These are phyloP conservation scores for Menidia menidia DNA, from an alignment of 2,797 vertebrate genomes.

Conservation along the genomic window DNA sequence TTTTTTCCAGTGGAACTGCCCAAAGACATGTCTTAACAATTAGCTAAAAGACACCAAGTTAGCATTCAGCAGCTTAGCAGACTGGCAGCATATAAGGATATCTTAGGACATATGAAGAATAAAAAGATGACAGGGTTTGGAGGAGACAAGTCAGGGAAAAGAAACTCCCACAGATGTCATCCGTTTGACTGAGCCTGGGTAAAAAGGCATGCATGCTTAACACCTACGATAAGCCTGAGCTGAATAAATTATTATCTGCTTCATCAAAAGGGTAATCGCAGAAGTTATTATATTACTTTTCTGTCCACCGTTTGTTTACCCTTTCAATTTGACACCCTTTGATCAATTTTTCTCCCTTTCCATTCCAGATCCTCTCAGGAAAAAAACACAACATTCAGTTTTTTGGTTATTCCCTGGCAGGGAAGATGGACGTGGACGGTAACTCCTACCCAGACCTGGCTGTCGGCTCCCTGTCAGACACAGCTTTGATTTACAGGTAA, in stretches of 20 bases:
- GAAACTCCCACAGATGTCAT: background rate
- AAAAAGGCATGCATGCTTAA: background rate
- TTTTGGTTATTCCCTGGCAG: slow-evolving; percentile 96
- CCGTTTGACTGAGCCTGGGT: background rate
- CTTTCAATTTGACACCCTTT: too few relatives aligned
- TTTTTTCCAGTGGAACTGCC: background rate
- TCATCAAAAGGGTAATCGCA: too few relatives aligned
- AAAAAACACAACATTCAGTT: slow-evolving; percentile 78
- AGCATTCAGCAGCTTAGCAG: background rate
- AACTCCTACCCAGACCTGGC: slow-evolving; percentile 97
- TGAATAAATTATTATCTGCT: too few relatives aligned
- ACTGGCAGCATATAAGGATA: too few relatives aligned
- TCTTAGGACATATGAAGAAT: too few relatives aligned
- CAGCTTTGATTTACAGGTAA: slow-evolving; percentile 92
- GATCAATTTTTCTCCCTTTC: background rate
- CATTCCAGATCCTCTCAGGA: slow-evolving; percentile 88
- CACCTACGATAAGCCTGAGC: too few relatives aligned
- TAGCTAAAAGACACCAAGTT: background rate
- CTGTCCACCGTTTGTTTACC: too few relatives aligned
- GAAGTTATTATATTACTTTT: too few relatives aligned
- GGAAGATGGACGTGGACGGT: slow-evolving; percentile 94
- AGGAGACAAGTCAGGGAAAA: background rate
- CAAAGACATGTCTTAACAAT: background rate
- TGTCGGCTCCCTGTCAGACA: slow-evolving; percentile 93
- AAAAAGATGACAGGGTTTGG: background rate